phyloP scores from a whole-genome alignment of 2,113 vertebrate species.

The Chlorocebus sabaeus region DNA sequence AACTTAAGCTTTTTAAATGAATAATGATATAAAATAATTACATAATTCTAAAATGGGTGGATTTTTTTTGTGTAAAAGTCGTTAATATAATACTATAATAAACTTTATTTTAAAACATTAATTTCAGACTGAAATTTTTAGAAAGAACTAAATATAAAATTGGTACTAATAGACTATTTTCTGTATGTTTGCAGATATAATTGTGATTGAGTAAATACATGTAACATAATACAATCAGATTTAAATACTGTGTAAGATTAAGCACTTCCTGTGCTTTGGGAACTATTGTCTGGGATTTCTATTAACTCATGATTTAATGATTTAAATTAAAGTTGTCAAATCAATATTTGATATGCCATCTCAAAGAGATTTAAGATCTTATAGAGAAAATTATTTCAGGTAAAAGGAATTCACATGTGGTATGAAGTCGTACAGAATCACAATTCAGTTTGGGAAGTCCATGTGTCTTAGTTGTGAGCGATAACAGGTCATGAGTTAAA shows the following conservation, averaged over 20 bases:
- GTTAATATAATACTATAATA: background rate
- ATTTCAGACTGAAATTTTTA: conserved; percentile 25
- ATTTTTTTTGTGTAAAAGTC: background rate
- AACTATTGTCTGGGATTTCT: conserved; percentile 24
- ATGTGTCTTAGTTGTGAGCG: background rate
- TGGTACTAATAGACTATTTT: background rate
- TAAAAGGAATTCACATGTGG: conserved; percentile 34
- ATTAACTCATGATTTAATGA: background rate
- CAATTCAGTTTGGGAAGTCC: conserved; percentile 20
- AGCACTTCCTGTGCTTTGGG: background rate
- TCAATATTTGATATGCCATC: conserved; percentile 10
- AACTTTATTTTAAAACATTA: conserved; percentile 7
- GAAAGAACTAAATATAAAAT: background rate
- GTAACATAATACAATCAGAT: background rate
- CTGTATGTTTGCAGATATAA: background rate
- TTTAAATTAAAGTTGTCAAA: conserved; percentile 39
- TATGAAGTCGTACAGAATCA: background rate
- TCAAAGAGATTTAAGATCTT: conserved; percentile 23
- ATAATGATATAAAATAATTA: background rate
- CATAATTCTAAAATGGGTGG: conserved; percentile 3
- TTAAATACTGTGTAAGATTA: background rate
- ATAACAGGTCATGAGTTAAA: conserved; percentile 38
- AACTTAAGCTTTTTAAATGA: background rate
- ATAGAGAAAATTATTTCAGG: conserved; percentile 29
- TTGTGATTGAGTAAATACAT: background rate